Evolutionary conservation across 1,140 invertebrate species (phyloP), one percentile per base, ranked within the genome.

Genomic region (Diprion similis): DNA sequence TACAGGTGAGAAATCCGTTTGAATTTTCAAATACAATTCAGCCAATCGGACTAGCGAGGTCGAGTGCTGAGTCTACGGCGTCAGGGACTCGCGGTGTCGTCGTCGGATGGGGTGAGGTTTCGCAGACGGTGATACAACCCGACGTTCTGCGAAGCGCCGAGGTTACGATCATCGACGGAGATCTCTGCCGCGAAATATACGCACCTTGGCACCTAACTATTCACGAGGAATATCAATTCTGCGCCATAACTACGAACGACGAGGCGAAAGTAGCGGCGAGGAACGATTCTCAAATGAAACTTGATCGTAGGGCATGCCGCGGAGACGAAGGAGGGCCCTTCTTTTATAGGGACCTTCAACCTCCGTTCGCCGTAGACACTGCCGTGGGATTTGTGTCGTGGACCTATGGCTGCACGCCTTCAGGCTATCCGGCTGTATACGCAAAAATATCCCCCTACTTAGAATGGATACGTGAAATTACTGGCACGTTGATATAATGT

Each of bases 81-180:
- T 68, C 66, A 15, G 37, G 11, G 4, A 18, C 10, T 11, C 11
- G 11, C 11, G 15, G 37, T 19, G 17, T 15, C 8, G 37, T 45
- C 11, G 66, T 45, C 15, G 66, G 66, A 11, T 68, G 66, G 66
- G 66, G 66, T 10, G 18, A 68, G 15, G 66, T 68, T 68, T 68
- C 66, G 11, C 18, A 68, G 37, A 68, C 66, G 10, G 10, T 68
- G 37, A 68, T 68, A 68, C 66, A 68, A 45, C 66, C 66, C 10
- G 17, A 18, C 8, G 66, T 68, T 13, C 15, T 68, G 11, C 66
- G 66, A 13, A 68, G 37, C 17, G 18, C 15, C 18, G 37, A 18
- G 10, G 66, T 68, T 19, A 19, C 17, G 37, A 18, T 68, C 10
- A 19, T 45, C 66, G 66, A 68, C 37, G 66, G 15, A 17, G 66